These are phyloP conservation scores for Dolomedes plantarius DNA, from an alignment of 2,888 invertebrate genomes.

Conservation along the genomic window DNA sequence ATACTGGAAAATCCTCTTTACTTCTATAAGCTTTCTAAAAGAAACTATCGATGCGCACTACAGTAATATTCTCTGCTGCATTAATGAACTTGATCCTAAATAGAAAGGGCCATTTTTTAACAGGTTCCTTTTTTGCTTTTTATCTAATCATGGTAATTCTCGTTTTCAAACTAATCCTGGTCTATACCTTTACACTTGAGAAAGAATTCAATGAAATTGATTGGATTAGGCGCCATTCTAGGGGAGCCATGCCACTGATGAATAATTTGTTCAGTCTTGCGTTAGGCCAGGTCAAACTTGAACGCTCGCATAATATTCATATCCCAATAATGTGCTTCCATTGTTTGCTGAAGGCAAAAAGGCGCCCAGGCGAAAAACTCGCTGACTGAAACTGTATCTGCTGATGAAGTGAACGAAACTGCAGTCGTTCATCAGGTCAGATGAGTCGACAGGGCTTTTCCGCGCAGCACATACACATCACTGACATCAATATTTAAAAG, in stretches of 20 bases:
- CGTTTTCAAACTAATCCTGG: background rate
- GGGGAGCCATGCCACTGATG: background rate
- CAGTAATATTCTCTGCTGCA: background rate
- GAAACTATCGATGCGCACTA: background rate
- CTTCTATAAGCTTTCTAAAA: background rate
- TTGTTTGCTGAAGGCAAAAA: slow-evolving; percentile 7
- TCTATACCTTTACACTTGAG: background rate
- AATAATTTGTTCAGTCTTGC: slow-evolving; percentile 24
- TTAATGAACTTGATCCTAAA: background rate
- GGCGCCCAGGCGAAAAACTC: slow-evolving; percentile 4
- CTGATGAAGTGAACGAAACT: background rate
- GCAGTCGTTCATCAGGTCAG: slow-evolving; percentile 1
- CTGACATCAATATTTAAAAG: background rate
- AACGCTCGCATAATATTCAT: slow-evolving; percentile 15
- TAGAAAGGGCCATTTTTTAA: background rate
- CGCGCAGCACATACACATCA: background rate
- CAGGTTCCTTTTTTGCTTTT: background rate
- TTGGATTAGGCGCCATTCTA: slow-evolving; percentile 1
- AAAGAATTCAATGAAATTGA: slow-evolving; percentile 16
- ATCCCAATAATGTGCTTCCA: slow-evolving; percentile 12
- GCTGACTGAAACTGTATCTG: background rate
- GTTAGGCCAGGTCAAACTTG: background rate
- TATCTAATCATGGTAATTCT: background rate
- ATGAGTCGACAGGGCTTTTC: slow-evolving; percentile 6
- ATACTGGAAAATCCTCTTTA: slow-evolving; percentile 17